Conservation (phyloP, 1,140 invertebrate species). For the Pseudomyrmex cubaensis region DNA sequence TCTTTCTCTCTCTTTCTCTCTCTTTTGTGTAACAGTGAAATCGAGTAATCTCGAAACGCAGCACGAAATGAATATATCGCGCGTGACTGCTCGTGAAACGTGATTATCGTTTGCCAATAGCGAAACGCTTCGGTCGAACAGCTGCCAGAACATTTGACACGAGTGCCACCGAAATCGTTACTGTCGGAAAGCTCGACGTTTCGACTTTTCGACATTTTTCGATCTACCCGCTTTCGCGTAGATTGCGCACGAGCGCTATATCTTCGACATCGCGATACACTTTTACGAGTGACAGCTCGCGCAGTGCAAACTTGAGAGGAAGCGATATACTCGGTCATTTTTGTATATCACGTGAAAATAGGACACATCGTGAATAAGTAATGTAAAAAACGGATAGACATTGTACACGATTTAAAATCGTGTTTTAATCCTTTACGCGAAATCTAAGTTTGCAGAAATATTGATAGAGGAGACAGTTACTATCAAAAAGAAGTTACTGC, state of each 20-base stretch:
- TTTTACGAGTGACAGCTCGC: slow-evolving; percentile 39
- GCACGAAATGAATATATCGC: slow-evolving; percentile 54
- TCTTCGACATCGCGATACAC: slow-evolving; percentile 41
- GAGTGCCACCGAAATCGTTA: slow-evolving; percentile 51
- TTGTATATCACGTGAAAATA: not conserved
- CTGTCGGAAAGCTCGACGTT: slow-evolving; percentile 24
- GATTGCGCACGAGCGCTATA: slow-evolving; percentile 23
- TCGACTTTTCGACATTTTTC: slow-evolving; percentile 54
- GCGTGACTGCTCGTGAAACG: slow-evolving; percentile 47
- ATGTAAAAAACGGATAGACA: not conserved
- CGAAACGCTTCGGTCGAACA: slow-evolving; percentile 55
- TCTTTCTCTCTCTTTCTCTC: too few species aligned
- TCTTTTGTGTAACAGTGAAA: slow-evolving; percentile 19
- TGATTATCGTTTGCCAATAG: slow-evolving; percentile 61
- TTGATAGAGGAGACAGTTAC: not conserved
- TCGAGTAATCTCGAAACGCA: slow-evolving; percentile 56
- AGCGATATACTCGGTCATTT: slow-evolving; percentile 10
- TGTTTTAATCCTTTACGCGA: not conserved
- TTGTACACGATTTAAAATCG: not conserved
- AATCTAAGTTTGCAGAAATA: slow-evolving; percentile 29
- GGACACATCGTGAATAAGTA: not conserved
- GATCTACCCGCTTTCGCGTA: slow-evolving; percentile 32
- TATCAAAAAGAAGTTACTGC: slow-evolving; percentile 31
- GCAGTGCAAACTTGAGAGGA: not conserved
- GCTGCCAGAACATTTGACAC: slow-evolving; percentile 59